Conservation (phyloP, 2,888 invertebrate species). For the Latrodectus elegans region DNA sequence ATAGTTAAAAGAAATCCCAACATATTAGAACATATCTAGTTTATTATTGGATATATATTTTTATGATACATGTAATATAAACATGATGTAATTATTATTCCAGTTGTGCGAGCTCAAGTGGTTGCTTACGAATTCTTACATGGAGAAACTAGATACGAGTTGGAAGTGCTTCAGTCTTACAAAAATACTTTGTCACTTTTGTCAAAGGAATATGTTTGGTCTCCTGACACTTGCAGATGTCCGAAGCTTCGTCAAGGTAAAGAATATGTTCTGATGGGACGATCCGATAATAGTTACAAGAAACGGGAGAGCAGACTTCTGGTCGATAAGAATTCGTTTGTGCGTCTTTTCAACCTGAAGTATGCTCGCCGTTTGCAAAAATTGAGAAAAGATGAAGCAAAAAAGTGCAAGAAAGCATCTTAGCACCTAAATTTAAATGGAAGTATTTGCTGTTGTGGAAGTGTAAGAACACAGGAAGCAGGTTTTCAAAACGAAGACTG, state of each 20-base stretch:
- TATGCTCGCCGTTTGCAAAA: constrained; percentile 71
- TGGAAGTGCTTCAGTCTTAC: constrained; percentile 72
- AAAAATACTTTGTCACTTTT: constrained; percentile 72
- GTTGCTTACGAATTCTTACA: constrained; percentile 70
- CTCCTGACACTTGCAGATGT: constrained; percentile 71
- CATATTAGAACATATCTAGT: too few species aligned
- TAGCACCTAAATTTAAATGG: constrained; percentile 12
- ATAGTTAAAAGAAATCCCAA: too few species aligned
- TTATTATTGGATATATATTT: too few species aligned
- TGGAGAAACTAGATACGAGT: constrained; percentile 71
- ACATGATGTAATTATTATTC: background rate
- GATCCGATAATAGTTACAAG: constrained; percentile 69
- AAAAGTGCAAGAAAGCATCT: constrained; percentile 73
- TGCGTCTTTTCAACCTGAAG: constrained; percentile 70
- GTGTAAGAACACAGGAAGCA: too few species aligned
- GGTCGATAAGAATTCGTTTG: constrained; percentile 71
- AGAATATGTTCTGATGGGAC: constrained; percentile 72
- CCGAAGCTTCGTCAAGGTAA: constrained; percentile 70
- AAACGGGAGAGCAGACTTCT: constrained; percentile 71
- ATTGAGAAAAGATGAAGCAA: constrained; percentile 71
- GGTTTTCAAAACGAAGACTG: too few species aligned
- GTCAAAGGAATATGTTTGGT: constrained; percentile 72
- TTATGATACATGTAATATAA: too few species aligned
- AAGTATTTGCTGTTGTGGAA: too few species aligned
- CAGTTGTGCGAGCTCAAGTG: constrained; percentile 69